Conservation (phyloP, 2,888 invertebrate genomes). For the Drosophila stalkeri region DNA sequence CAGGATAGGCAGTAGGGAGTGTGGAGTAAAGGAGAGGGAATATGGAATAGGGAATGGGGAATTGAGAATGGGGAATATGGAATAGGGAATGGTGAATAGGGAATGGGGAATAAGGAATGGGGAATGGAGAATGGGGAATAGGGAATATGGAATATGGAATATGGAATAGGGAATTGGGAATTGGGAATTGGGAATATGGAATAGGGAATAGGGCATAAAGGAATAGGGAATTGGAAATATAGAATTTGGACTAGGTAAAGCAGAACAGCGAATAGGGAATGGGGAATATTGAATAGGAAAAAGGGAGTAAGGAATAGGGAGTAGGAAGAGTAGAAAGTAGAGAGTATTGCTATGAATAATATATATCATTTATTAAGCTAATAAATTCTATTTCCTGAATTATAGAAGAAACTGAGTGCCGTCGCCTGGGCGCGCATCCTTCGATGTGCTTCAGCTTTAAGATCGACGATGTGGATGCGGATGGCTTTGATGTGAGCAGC, state of each 20-base stretch:
- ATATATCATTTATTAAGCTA: background rate
- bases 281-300: too few species aligned
- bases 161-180: background rate
- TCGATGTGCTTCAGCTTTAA: slow-evolving; percentile 92
- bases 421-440: slow-evolving; percentile 85
- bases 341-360: too few species aligned
- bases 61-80: too few species aligned
- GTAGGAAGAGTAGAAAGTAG: background rate
- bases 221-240: too few species aligned
- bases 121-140: background rate
- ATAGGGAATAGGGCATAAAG: background rate
- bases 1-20: background rate
- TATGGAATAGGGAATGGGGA: background rate
- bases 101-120: background rate
- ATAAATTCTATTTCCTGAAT: background rate
- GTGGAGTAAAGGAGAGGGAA: background rate
- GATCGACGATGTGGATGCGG: slow-evolving; percentile 90
- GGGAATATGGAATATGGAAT: background rate
- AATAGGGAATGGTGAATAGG: background rate
- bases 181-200: background rate
- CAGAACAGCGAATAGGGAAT: background rate
- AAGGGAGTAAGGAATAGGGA: background rate
- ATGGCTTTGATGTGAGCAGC: slow-evolving; percentile 90
- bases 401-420: slow-evolving; percentile 86
- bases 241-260: background rate